Base-by-base conservation (phyloP, 2,888 invertebrate genomes). In the Eucera pruinosa region DNA sequence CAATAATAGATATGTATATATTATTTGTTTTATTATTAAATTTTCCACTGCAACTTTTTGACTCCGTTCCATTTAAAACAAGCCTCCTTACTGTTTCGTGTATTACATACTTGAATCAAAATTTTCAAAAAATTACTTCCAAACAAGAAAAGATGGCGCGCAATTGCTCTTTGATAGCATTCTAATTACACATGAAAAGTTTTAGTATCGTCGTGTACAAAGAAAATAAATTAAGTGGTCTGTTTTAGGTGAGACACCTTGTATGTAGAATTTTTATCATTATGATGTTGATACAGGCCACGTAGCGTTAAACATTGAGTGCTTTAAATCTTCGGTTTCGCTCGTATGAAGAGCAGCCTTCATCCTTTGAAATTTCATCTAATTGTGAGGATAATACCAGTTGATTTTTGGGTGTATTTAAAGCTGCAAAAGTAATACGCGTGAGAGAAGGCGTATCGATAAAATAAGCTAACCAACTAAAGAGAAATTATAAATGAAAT, bases 351-450 rank as follows among this genome's bases (percentile, higher is more conserved):
- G 20, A 23, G 39, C 9, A 2, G 3, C n/a, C n/a, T 55, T 55
- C 15, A 55, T 20, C 20, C 39, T 39, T 55, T 55, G 39, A 39
- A 39, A 36, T 54, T 2, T 36, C 5, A 54, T 55, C 20, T 23
- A 39, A 55, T 39, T 13, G 13, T 39, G 15, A 55, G 6, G 15
- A 6, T 7, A 27, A 15, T 23, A 23, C 27, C 25, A 11, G 7
- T 5, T 20, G 20, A 15, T 15, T 33, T 47, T 60, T 60, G 30
- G 45, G 20, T 30, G 6, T 43, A 43, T 30, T 33, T 13, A 23
- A 47, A 20, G 18, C 33, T 11, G 20, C 9, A 43, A 27, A 18
- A 13, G 2, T 6, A 25, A 60, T n/a, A 30, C 4, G 50, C 27
- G n/a, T 9, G 7, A 20, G 3, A 20, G 18, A 2, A 58, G 27